A percentile compares a stretch with the other conserved stretches of the same genome.
Conservation (phyloP, 2,797 vertebrate genomes). For the Margarornis squamiger region DNA sequence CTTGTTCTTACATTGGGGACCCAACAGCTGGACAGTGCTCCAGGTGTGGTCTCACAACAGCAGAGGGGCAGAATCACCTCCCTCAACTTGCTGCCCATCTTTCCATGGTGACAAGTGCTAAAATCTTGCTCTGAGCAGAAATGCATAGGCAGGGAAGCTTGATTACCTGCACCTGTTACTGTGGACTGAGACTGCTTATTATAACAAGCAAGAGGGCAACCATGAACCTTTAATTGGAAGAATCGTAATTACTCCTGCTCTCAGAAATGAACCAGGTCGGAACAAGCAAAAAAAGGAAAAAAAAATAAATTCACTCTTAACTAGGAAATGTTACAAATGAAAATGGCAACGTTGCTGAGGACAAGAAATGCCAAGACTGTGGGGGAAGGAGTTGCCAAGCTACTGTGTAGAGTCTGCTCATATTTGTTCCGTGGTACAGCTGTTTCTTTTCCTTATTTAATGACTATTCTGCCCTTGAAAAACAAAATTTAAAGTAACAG, state of each 20-base stretch:
- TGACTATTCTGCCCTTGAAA: background rate
- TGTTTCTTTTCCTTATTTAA: background rate
- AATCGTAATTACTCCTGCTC: background rate
- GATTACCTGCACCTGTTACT: background rate
- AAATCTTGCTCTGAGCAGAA: background rate
- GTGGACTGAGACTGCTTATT: background rate
- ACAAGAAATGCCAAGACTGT: background rate
- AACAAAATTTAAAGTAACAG: background rate
- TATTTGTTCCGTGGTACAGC: background rate
- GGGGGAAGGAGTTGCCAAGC: slow-evolving; percentile 19
- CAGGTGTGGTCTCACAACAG: background rate
- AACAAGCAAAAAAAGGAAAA: background rate
- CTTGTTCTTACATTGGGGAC: background rate
- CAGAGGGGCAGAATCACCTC: background rate
- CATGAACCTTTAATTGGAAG: slow-evolving; percentile 7
- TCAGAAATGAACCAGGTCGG: background rate
- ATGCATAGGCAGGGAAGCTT: background rate
- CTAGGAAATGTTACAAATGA: background rate
- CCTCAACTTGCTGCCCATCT: background rate
- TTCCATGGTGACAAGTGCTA: background rate
- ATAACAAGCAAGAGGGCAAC: slow-evolving; percentile 17
- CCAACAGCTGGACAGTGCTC: background rate
- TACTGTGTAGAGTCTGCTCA: background rate
- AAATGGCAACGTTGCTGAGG: background rate
- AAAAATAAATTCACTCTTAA: background rate